A percentile compares a stretch with the other conserved stretches of the same genome.
Conservation (phyloP, 2,113 vertebrate genomes). For the Nannospalax galili region DNA sequence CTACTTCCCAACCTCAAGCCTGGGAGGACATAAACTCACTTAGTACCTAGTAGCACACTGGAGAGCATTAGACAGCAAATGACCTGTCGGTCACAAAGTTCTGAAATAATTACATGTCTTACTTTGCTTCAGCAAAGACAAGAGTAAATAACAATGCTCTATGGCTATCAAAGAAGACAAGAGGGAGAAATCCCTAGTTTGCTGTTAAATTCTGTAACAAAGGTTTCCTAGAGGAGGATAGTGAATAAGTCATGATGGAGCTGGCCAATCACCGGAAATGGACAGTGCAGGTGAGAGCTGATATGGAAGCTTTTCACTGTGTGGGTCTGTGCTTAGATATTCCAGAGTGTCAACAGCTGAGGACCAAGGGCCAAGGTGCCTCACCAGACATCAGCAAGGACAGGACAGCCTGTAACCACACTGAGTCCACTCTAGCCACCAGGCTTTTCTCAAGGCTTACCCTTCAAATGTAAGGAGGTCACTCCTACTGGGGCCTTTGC, state of each 20-base stretch:
- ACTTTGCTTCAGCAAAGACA: background rate
- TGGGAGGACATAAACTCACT: background rate
- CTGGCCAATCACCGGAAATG: background rate
- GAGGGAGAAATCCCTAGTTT: background rate
- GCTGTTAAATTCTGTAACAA: background rate
- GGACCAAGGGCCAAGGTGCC: too few species aligned
- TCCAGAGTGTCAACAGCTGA: background rate
- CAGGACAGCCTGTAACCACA: too few species aligned
- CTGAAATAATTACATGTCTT: background rate
- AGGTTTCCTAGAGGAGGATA: background rate
- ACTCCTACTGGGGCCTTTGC: background rate
- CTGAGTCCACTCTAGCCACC: too few species aligned
- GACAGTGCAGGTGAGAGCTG: background rate
- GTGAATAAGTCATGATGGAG: too few species aligned
- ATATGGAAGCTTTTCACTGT: background rate
- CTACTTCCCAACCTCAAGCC: background rate
- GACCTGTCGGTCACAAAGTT: background rate
- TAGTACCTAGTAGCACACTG: background rate
- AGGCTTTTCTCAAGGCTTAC: too few species aligned
- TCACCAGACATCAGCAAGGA: background rate
- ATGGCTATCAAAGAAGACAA: too few species aligned
- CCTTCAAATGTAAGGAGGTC: background rate
- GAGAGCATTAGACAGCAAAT: background rate
- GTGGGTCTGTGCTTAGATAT: background rate
- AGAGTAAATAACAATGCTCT: background rate